Evolutionary conservation across 2,797 vertebrate genomes (phyloP).

Genomic region (Sylvia borin): DNA sequence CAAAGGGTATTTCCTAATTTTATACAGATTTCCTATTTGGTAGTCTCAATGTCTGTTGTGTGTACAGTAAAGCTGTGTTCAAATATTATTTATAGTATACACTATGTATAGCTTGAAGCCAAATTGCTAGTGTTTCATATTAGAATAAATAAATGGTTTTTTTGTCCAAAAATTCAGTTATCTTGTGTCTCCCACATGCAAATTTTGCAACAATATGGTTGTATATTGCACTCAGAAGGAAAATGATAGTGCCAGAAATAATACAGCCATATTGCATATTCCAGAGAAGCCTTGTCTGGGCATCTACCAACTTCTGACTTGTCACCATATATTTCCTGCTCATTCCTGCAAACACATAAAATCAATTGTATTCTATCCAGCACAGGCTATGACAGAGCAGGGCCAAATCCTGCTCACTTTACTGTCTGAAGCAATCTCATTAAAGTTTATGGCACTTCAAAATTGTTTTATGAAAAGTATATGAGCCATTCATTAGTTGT

Average conservation of each 20-base stretch:
- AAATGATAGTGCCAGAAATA: not conserved
- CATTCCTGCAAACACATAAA: not conserved
- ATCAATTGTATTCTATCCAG: slow-evolving; percentile 59
- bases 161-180: slow-evolving; percentile 30
- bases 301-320: not conserved
- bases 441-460: not conserved
- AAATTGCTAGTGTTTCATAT: slow-evolving; percentile 45
- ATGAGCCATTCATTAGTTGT: not conserved
- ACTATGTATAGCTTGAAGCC: slow-evolving; percentile 36
- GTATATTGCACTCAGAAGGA: not conserved
- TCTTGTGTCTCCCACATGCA: slow-evolving; percentile 55
- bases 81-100: slow-evolving; percentile 62
- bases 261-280: not conserved
- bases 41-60: slow-evolving; percentile 67
- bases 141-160: not conserved
- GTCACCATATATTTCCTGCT: slow-evolving; percentile 17
- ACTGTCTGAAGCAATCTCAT: not conserved
- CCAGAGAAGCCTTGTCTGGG: not conserved
- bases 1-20: slow-evolving; percentile 70
- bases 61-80: slow-evolving; percentile 40
- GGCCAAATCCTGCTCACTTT: not conserved
- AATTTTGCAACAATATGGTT: not conserved
- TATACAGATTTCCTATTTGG: slow-evolving; percentile 69
- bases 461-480: slow-evolving; percentile 35
- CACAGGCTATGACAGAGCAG: slow-evolving; percentile 2